Evolutionary conservation across 1,140 invertebrate species (phyloP).

Genomic region (Magallana gigas): DNA sequence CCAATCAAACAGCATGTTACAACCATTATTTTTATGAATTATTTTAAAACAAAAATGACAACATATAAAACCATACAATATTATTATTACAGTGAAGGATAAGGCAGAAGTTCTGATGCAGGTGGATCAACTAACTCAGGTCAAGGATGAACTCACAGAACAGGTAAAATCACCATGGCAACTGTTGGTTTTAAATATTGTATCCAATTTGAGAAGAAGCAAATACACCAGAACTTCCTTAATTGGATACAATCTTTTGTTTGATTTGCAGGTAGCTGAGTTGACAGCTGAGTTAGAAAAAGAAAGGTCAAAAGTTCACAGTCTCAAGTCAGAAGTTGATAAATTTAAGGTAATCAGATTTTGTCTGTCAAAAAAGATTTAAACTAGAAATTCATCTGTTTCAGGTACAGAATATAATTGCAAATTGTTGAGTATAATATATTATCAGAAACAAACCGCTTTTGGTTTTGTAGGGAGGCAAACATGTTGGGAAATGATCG

Average conservation of each 20-base stretch:
- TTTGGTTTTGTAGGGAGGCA: constrained; percentile 48
- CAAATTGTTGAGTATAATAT: neutral
- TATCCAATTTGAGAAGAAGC: too few species aligned
- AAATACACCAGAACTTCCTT: too few species aligned
- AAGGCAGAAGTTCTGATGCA: constrained; percentile 89
- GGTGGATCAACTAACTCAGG: constrained; percentile 85
- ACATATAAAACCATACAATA: too few species aligned
- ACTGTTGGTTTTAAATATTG: too few species aligned
- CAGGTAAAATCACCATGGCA: constrained; percentile 66
- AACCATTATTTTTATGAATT: too few species aligned
- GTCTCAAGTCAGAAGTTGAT: constrained; percentile 83
- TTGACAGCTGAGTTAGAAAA: constrained; percentile 88
- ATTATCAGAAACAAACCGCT: neutral
- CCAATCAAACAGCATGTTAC: too few species aligned
- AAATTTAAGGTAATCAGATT: constrained; percentile 76
- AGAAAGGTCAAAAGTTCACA: constrained; percentile 87
- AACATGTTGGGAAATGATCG: constrained; percentile 41
- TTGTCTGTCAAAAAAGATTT: neutral
- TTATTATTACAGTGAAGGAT: constrained; percentile 84
- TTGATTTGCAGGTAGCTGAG: constrained; percentile 81
- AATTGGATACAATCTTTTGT: constrained; percentile 36
- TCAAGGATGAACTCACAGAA: constrained; percentile 87
- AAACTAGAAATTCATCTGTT: too few species aligned
- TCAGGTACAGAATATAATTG: neutral
- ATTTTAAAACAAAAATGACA: too few species aligned